A percentile compares a stretch with the other conserved stretches of the same genome.
These are phyloP conservation scores for Calliphora vomitoria DNA, from an alignment of 2,888 invertebrate species.

Conservation along the genomic window DNA sequence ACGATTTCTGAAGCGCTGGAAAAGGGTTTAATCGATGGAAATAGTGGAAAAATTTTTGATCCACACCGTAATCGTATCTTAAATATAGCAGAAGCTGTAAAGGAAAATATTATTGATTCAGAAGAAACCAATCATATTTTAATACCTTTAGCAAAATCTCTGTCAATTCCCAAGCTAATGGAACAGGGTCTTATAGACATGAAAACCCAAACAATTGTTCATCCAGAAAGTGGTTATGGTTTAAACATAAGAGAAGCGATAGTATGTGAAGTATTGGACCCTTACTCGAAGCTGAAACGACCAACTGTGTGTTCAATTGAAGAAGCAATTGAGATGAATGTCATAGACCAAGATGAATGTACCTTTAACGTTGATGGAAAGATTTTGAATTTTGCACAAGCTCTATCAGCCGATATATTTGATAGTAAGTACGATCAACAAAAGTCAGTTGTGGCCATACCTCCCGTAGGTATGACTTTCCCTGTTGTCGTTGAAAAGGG, in stretches of 20 bases:
- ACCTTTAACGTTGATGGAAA: conserved; percentile 88
- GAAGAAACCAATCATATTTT: conserved; percentile 91
- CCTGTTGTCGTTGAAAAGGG: conserved; percentile 91
- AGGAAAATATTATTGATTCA: conserved; percentile 92
- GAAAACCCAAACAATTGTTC: conserved; percentile 90
- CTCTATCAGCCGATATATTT: conserved; percentile 89
- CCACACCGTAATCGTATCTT: conserved; percentile 92
- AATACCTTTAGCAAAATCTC: conserved; percentile 91
- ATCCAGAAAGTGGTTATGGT: conserved; percentile 93
- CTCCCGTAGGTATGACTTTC: conserved; percentile 93
- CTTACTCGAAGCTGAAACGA: conserved; percentile 89
- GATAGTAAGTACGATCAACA: conserved; percentile 79
- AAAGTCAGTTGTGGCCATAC: conserved; percentile 86
- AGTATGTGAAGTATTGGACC: conserved; percentile 94
- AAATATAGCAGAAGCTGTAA: conserved; percentile 93
- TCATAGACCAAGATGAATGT: conserved; percentile 90
- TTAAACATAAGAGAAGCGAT: conserved; percentile 93
- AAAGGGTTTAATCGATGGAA: conserved; percentile 89
- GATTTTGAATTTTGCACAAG: conserved; percentile 88
- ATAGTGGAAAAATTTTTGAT: conserved; percentile 92
- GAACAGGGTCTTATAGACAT: conserved; percentile 94
- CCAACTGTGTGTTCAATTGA: conserved; percentile 89
- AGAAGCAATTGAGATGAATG: conserved; percentile 90
- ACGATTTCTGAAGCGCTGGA: conserved; percentile 92
- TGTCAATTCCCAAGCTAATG: conserved; percentile 93